Evolutionary conservation across 2,888 invertebrate genomes (phyloP).

Genomic region (Piscicola geometra): DNA sequence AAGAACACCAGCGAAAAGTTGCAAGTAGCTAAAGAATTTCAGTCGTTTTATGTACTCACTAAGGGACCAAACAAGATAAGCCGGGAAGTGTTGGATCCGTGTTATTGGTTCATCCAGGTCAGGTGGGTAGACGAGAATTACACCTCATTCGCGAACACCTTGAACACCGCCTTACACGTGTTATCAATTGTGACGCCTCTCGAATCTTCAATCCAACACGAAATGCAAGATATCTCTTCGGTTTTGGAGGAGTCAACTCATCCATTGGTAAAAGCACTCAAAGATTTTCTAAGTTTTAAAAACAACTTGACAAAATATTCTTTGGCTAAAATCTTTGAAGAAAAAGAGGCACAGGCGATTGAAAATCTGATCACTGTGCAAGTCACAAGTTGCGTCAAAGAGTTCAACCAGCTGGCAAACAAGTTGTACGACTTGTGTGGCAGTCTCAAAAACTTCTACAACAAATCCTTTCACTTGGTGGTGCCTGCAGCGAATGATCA

Average conservation of each 20-base stretch:
- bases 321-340: slow-evolving; percentile 2
- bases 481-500: slow-evolving; percentile 32
- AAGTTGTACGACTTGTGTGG: slow-evolving; percentile 32
- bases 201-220: slow-evolving; percentile 2
- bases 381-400: slow-evolving; percentile 17
- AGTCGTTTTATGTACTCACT: slow-evolving; percentile 22
- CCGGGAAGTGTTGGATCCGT: background rate
- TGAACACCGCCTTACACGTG: slow-evolving; percentile 3
- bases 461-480: slow-evolving; percentile 30
- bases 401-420: slow-evolving; percentile 32
- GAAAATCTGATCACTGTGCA: background rate
- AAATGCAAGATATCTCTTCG: background rate
- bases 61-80: background rate
- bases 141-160: slow-evolving; percentile 2
- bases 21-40: slow-evolving; percentile 1
- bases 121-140: slow-evolving; percentile 18
- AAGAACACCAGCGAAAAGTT: slow-evolving; percentile 26
- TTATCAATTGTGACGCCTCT: background rate
- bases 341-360: background rate
- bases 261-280: slow-evolving; percentile 6
- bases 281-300: slow-evolving; percentile 10
- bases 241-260: background rate
- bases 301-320: slow-evolving; percentile 33
- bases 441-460: slow-evolving; percentile 22
- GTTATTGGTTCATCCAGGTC: slow-evolving; percentile 29